Evolutionary conservation across 2,797 vertebrate genomes (phyloP), one percentile per base, ranked within the genome.

Genomic region (Darevskia mixta): DNA sequence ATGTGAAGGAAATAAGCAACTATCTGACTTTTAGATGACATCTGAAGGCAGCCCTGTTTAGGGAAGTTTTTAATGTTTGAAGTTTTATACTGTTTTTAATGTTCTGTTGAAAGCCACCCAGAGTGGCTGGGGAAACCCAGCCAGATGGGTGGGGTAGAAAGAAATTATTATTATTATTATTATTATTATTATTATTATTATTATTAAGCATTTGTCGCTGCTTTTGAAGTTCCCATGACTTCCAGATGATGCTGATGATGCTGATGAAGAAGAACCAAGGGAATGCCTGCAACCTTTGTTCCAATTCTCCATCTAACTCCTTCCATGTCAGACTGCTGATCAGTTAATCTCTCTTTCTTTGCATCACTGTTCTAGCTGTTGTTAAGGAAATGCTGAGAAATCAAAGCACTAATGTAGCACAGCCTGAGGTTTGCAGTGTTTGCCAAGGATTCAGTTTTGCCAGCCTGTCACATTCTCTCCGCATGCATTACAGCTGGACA

Each of bases 361-460:
- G 27, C 82, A 72, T 9, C 23, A 71, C 58, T 6, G 5, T 86
- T 88, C 32, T 29, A 73, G 79, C 83, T 89, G 84, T 83, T 6
- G 83, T 71, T 41, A 41, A 94, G 38, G 45, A n/a, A n/a, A 32
- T 75, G 4, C 0, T 64, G 72, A n/a, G 69, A 45, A 43, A 20
- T 87, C 5, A 92, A 89, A 85, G 8, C 58, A 23, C 13, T 85
- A 72, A 43, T 85, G 69, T 89, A 66, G 79, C 10, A 45, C 69
- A 80, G 27, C 45, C 82, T 83, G 76, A 10, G 83, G 32, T 35
- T 90, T 66, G 55, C 43, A 86, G 5, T 58, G 7, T 73, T 92
- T 84, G 45, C 29, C 32, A 93, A 82, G 7, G 81, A 82, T 81
- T 85, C 78, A 79, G 10, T 76, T 79, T 8, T 81, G 83, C 67